Base-by-base conservation (phyloP, 2,797 vertebrate species). In the Apodemus agrarius region DNA sequence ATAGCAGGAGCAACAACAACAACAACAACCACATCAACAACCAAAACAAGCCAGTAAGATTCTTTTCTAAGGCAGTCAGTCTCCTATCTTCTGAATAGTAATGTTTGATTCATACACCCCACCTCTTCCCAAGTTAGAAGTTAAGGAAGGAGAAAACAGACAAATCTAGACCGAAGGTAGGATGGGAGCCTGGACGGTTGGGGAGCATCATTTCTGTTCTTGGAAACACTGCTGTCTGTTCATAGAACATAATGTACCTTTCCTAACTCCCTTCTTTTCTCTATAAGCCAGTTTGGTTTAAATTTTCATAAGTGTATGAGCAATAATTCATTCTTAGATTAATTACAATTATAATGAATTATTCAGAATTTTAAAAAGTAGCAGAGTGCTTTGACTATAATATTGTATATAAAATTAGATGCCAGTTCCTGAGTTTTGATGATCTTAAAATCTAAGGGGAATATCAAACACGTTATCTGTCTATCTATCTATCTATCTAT, bases 71-170 rank as follows among this genome's bases (percentile, higher is more conserved):
- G 49, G 17, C 34, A 76, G 59, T 17, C 46, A 31, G 12, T 90
- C 7, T 83, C n/a, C 52, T 17, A 22, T 84, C 3, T 8, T 97
- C 31, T 97, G 16, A 10, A 21, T 76, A 67, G 29, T 83, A 93
- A 86, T 61, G 26, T 72, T 95, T 87, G 93, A 24, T 24, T 69
- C 16, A 49, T n/a, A 49, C 0, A 43, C 65, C 16, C 11, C 29
- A 75, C 26, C 52, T 84, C 16, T 6, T 83, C 2, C 94, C n/a
- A 46, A 79, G 22, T 46, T 46, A 19, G 78, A 95, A 92, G 65
- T 12, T 75, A 22, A 93, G 91, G 7, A 43, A 67, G 57, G 54
- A 97, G 16, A 95, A 96, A 89, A 52, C 12, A 61, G 43, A 61
- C 54, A 89, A 72, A 86, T n/a, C 13, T 31, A 74, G 61, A 86